Evolutionary conservation across 1,140 invertebrate genomes (phyloP), one percentile per base, ranked within the genome.

Genomic region (Cotesia chilonis): DNA sequence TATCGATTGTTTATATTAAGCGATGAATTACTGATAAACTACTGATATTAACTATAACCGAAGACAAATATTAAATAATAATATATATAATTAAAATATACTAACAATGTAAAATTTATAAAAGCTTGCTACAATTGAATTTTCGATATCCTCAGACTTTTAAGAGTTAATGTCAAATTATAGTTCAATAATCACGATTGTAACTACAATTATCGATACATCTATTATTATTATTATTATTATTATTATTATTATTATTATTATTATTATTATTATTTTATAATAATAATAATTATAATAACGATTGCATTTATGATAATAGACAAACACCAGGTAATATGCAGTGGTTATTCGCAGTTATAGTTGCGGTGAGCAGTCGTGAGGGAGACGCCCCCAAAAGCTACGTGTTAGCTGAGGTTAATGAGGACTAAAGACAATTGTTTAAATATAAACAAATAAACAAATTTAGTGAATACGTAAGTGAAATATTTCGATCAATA

Each of bases 281-380:
- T 77, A 72, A 76, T 69, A 71, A 71, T 77, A 61, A 28, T 28
- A 28, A 28, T 28, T 28, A 28, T 28, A 75, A 75, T 74, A 76
- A 80, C 79, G 80, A 79, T 73, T 73, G 60, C 75, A 77, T 76
- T 80, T 82, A 80, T 83, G 78, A 82, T 84, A 82, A 82, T 83
- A 86, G 79, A 87, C 84, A 87, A 85, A 87, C 85, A 87, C 85
- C 85, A 87, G 82, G 81, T 85, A 85, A 38, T 59, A 69, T 69
- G 85, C 85, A 87, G 85, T 87, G 85, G 85, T 87, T 87, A 87
- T 87, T 86, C 83, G 83, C 82, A 85, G 85, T 87, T 87, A 87
- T 87, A 87, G 85, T 87, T 87, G 85, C 85, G 85, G 85, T 87
- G 85, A 86, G 85, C 85, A 87, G 85, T 87, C 75, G 84, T 85